A percentile compares a stretch with the other conserved stretches of the same genome.
Conservation (phyloP, 2,888 invertebrate genomes). For the Cryptophagus acutangulus region DNA sequence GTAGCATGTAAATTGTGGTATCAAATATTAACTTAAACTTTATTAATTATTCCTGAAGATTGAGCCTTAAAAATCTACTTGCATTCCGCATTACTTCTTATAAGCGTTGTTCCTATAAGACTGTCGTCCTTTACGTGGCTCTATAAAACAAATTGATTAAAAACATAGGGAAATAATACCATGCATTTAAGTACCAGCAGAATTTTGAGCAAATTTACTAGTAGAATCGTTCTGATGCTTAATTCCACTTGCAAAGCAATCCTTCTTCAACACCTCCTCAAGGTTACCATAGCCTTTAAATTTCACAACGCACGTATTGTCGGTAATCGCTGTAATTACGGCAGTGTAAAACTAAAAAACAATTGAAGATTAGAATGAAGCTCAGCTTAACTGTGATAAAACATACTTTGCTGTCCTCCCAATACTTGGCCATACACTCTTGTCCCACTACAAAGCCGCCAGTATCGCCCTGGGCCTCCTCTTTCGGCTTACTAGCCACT, state of each 20-base stretch:
- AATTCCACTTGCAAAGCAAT: slow-evolving; percentile 64
- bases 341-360: slow-evolving; percentile 72
- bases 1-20: no score
- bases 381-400: slow-evolving; percentile 19
- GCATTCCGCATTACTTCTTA: no score
- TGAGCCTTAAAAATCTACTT: no score
- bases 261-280: slow-evolving; percentile 79
- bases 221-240: slow-evolving; percentile 19
- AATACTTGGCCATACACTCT: slow-evolving; percentile 83
- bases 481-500: neutral
- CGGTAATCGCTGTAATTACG: slow-evolving; percentile 72
- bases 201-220: no score
- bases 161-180: no score
- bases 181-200: no score
- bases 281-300: slow-evolving; percentile 86
- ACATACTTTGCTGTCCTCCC: slow-evolving; percentile 86
- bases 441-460: slow-evolving; percentile 58
- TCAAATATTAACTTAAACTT: no score
- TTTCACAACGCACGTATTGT: slow-evolving; percentile 79
- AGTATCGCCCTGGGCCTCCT: neutral
- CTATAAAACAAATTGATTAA: no score
- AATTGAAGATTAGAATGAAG: slow-evolving; percentile 15
- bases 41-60: no score
- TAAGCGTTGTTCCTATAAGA: no score
- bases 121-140: no score